A percentile compares a stretch with the other conserved stretches of the same genome.
Evolutionary conservation across 2,797 vertebrate genomes (phyloP).

Genomic region (Cuniculus paca): DNA sequence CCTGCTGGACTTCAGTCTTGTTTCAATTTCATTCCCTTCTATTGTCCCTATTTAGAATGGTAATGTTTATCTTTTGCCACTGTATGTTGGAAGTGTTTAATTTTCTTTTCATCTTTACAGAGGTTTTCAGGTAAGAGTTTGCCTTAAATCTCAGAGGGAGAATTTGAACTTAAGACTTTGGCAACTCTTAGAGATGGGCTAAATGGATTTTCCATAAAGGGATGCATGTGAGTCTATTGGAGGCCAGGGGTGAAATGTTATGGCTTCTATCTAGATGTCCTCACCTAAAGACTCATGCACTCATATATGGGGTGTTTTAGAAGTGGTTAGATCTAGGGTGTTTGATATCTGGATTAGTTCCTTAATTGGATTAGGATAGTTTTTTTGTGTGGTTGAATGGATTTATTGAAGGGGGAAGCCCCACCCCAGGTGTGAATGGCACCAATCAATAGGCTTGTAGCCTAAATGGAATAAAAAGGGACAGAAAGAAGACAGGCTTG

Average conservation of each 20-base stretch:
- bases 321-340: not conserved
- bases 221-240: not conserved
- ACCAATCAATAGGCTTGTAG: not conserved
- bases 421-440: not conserved
- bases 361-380: not conserved
- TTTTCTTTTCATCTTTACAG: not conserved
- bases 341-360: not conserved
- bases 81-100: not conserved
- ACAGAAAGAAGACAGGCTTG: not conserved
- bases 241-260: not conserved
- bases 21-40: not conserved
- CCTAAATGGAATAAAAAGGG: not conserved
- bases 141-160: not conserved
- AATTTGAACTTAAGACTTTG: not conserved
- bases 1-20: not conserved
- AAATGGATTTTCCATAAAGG: not conserved
- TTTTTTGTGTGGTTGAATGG: not conserved
- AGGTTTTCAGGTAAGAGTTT: not conserved
- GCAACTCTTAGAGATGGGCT: not conserved
- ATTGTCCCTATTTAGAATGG: not conserved
- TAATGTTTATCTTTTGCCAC: not conserved
- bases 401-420: not conserved
- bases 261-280: not conserved
- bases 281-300: not conserved
- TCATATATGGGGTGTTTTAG: not conserved